Conservation (phyloP, 2,797 vertebrate species). For the Pogoniulus pusillus region DNA sequence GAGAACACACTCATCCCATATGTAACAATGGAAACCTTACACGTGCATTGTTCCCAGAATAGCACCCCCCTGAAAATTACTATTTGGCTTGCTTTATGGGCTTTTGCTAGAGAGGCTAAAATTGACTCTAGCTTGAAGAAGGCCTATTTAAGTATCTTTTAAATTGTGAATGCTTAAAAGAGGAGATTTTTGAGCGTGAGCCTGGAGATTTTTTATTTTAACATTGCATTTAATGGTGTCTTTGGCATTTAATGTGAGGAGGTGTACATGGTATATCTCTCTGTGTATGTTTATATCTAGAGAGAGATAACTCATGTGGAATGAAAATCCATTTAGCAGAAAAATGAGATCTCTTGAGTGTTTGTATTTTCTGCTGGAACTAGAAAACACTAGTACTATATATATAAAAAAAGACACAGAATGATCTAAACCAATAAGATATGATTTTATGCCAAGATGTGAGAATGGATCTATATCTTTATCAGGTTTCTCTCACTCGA, state of each 20-base stretch:
- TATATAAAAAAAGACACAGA: slow-evolving; percentile 19
- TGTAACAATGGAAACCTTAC: neutral
- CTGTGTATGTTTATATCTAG: slow-evolving; percentile 59
- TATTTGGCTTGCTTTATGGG: slow-evolving; percentile 25
- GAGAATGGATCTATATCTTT: slow-evolving; percentile 74
- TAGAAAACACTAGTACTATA: slow-evolving; percentile 66
- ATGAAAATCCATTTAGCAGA: slow-evolving; percentile 71
- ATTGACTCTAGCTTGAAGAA: slow-evolving; percentile 65
- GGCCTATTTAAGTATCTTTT: slow-evolving; percentile 54
- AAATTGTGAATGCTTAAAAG: slow-evolving; percentile 58
- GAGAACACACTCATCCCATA: neutral
- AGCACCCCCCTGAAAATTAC: slow-evolving; percentile 12
- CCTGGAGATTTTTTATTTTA: slow-evolving; percentile 62
- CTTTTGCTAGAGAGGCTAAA: slow-evolving; percentile 51
- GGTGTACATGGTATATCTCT: slow-evolving; percentile 46
- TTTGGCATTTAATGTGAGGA: slow-evolving; percentile 60
- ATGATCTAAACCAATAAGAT: slow-evolving; percentile 73
- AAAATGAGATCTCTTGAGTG: slow-evolving; percentile 66
- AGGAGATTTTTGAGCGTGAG: neutral
- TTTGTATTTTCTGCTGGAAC: slow-evolving; percentile 69
- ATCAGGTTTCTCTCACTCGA: slow-evolving; percentile 68
- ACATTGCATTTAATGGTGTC: slow-evolving; percentile 55
- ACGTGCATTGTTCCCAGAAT: slow-evolving; percentile 5
- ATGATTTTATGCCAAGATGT: slow-evolving; percentile 72
- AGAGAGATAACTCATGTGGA: slow-evolving; percentile 62